Conservation (phyloP, 2,113 vertebrate genomes). For the Orthochromis indermauri region DNA sequence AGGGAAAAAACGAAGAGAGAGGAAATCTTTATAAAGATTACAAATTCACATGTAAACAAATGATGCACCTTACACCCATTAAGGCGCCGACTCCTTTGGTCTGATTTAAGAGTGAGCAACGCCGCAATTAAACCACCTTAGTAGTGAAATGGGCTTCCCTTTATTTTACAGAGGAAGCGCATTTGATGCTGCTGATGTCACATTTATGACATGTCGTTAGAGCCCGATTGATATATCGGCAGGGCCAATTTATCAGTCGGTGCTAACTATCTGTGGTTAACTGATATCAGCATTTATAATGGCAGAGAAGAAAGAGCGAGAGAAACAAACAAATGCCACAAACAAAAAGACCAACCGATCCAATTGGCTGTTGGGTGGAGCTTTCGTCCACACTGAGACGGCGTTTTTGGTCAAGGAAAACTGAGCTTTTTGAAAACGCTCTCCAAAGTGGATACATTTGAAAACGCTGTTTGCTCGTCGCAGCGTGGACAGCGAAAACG, state of each 20-base stretch:
- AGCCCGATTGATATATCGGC: not conserved
- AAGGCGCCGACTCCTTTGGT: not conserved
- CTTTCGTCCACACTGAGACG: not conserved
- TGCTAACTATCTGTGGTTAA: not conserved
- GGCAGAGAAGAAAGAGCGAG: not conserved
- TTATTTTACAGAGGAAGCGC: not conserved
- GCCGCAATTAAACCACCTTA: not conserved
- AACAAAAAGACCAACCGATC: not conserved
- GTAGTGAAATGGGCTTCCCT: not conserved
- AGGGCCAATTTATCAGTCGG: not conserved
- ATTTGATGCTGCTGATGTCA: not conserved
- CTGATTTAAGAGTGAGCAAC: not conserved
- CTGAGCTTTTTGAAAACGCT: not conserved
- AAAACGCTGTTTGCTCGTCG: rapidly evolving
- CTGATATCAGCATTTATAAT: not conserved
- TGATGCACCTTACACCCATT: not conserved
- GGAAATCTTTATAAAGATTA: not conserved
- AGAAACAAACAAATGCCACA: not conserved
- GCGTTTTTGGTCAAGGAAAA: not conserved
- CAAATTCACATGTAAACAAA: not conserved
- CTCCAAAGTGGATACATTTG: not conserved
- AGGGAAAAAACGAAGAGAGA: not conserved
- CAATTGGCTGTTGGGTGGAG: not conserved
- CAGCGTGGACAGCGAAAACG: not conserved
- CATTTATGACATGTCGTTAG: not conserved